Evolutionary conservation across 2,113 vertebrate genomes (phyloP).

Genomic region (Charina bottae): DNA sequence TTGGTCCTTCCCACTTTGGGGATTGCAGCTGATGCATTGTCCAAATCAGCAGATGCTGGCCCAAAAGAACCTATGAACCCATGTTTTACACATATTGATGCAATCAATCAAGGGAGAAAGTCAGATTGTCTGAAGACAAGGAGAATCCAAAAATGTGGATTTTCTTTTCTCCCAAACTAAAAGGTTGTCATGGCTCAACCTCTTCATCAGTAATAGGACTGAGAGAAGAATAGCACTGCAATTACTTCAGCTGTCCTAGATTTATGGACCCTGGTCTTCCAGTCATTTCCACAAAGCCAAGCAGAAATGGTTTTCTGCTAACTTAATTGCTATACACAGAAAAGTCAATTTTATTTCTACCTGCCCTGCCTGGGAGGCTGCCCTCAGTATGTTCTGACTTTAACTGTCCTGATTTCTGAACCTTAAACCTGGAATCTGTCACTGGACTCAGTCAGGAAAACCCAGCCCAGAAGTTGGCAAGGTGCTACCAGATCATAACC

Average conservation of each 20-base stretch:
- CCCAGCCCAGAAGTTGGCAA: background rate
- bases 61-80: background rate
- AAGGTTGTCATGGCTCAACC: background rate
- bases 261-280: background rate
- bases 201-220: background rate
- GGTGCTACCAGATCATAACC: background rate
- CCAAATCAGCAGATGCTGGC: background rate
- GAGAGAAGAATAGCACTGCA: background rate
- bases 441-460: background rate
- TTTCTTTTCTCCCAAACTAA: background rate
- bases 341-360: background rate
- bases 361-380: background rate
- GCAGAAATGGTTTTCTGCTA: background rate
- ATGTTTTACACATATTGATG: background rate
- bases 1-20: background rate
- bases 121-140: background rate
- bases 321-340: background rate
- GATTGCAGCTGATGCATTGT: background rate
- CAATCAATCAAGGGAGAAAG: background rate
- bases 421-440: background rate
- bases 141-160: background rate
- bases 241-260: background rate
- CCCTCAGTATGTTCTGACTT: background rate
- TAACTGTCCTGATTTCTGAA: background rate
- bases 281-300: background rate